phyloP scores from a whole-genome alignment of 2,888 invertebrate species.

The Drosophila melanosoma region DNA sequence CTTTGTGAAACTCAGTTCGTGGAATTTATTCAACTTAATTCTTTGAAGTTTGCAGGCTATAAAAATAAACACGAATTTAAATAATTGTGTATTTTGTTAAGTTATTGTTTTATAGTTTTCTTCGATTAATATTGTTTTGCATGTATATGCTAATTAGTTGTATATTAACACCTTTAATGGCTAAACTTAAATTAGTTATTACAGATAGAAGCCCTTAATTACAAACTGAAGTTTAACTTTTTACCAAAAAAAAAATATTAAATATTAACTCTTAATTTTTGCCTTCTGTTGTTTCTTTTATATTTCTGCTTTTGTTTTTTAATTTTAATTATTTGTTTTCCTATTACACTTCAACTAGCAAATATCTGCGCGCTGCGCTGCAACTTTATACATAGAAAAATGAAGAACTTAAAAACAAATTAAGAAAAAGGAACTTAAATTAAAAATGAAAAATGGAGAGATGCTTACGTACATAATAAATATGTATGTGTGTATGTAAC shows the following conservation, averaged over 20 bases:
- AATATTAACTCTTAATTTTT: conserved; percentile 18
- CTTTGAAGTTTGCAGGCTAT: neutral
- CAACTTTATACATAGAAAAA: conserved; percentile 29
- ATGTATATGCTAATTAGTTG: conserved; percentile 20
- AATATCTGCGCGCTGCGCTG: conserved; percentile 40
- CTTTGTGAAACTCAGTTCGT: neutral
- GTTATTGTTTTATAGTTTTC: conserved; percentile 32
- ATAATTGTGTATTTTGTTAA: conserved; percentile 6
- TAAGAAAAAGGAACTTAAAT: neutral
- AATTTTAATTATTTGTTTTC: neutral
- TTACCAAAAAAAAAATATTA: conserved; percentile 43
- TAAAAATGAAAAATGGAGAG: neutral
- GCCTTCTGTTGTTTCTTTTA: neutral
- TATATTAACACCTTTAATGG: conserved; percentile 63
- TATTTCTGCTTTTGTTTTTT: neutral
- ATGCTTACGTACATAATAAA: conserved; percentile 20
- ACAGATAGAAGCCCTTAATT: conserved; percentile 59
- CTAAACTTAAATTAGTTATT: conserved; percentile 66
- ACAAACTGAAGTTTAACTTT: conserved; percentile 59
- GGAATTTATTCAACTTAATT: neutral
- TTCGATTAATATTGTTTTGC: conserved; percentile 33
- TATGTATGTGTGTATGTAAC: conserved; percentile 14
- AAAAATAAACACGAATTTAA: neutral
- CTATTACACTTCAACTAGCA: conserved; percentile 4
- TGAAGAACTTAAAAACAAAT: conserved; percentile 14